Conservation (phyloP, 2,888 invertebrate genomes). For the Lochmaea capreae region DNA sequence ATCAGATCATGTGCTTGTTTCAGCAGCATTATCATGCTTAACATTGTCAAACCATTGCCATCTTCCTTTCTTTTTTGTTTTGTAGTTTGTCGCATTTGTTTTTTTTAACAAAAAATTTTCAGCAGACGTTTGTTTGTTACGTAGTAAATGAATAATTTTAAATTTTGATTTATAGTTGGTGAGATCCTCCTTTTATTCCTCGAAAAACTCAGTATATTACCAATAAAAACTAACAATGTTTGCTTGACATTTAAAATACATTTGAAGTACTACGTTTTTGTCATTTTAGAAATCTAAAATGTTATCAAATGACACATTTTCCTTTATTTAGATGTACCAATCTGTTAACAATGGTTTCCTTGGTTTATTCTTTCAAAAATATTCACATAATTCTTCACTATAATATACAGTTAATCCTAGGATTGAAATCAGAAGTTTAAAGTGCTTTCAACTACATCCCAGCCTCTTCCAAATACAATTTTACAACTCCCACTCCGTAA, state of each 20-base stretch:
- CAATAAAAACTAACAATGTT: conserved; percentile 3
- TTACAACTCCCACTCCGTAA: no score
- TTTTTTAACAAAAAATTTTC: background rate
- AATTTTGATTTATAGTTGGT: conserved; percentile 34
- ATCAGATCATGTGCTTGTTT: conserved; percentile 19
- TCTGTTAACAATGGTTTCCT: no score
- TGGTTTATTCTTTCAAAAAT: no score
- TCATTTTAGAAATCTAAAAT: no score
- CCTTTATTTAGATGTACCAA: no score
- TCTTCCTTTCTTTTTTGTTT: conserved; percentile 12
- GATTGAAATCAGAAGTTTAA: no score
- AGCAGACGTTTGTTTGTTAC: background rate
- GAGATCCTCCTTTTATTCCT: conserved; percentile 10
- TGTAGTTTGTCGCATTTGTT: conserved; percentile 20
- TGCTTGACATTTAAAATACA: background rate
- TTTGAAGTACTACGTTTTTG: background rate
- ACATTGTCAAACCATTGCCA: background rate
- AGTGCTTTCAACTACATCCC: no score
- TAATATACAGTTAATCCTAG: no score
- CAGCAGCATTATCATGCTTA: conserved; percentile 23
- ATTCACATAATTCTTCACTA: no score
- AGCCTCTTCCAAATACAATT: no score
- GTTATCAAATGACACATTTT: no score
- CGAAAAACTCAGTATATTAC: conserved; percentile 21
- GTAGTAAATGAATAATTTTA: background rate